Conservation (phyloP, 2,113 vertebrate species). For the Odocoileus virginianus region DNA sequence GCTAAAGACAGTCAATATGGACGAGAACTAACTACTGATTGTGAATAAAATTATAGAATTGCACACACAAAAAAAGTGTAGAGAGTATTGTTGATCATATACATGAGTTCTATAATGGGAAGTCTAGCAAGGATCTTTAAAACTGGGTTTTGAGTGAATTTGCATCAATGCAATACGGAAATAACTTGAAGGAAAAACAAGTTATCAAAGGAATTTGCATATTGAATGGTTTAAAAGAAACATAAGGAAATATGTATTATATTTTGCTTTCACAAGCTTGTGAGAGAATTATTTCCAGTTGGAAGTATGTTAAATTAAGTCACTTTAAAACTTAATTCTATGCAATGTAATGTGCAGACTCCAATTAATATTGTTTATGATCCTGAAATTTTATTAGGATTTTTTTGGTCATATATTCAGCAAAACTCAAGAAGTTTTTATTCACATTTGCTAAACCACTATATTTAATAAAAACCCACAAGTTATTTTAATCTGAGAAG, state of each 20-base stretch:
- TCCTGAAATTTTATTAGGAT: not conserved
- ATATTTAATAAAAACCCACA: not conserved
- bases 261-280: not conserved
- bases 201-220: not conserved
- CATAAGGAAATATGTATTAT: not conserved
- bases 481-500: constrained; percentile 6
- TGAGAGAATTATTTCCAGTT: not conserved
- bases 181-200: not conserved
- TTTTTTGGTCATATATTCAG: not conserved
- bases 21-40: not conserved
- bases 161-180: not conserved
- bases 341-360: not conserved
- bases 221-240: not conserved
- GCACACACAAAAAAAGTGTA: not conserved
- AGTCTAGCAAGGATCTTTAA: not conserved
- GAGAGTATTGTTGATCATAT: not conserved
- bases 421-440: not conserved
- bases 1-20: not conserved
- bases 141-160: not conserved
- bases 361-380: not conserved
- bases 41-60: not conserved
- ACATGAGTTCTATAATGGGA: not conserved
- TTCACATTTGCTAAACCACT: not conserved
- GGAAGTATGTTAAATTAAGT: not conserved
- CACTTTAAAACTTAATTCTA: not conserved